phyloP scores from a whole-genome alignment of 2,888 invertebrate genomes.

The Mythimna lalbum region DNA sequence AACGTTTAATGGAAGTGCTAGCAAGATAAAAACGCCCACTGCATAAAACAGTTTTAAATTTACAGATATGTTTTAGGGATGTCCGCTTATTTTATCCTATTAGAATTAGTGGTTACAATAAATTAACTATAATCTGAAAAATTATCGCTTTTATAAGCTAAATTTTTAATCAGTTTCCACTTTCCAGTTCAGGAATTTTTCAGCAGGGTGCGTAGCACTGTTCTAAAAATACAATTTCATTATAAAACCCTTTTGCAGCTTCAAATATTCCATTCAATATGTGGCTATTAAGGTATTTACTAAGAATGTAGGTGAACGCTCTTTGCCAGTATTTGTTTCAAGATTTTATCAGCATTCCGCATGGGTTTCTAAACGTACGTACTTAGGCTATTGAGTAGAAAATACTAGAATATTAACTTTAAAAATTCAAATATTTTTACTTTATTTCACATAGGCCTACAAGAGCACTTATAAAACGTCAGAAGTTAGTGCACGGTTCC shows the following conservation, averaged over 20 bases:
- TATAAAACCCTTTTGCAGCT: constrained; percentile 1
- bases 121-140: neutral
- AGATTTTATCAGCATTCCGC: constrained; percentile 42
- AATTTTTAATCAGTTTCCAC: neutral
- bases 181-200: neutral
- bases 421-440: too few relatives aligned
- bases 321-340: constrained; percentile 29
- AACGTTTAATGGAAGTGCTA: neutral
- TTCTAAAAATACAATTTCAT: neutral
- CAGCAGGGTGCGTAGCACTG: neutral
- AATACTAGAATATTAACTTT: neutral
- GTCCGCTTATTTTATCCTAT: constrained; percentile 10
- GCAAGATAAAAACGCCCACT: constrained; percentile 53
- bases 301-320: constrained; percentile 35
- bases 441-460: too few relatives aligned
- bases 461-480: too few relatives aligned
- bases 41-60: constrained; percentile 38
- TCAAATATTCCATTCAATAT: constrained; percentile 15
- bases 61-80: constrained; percentile 15
- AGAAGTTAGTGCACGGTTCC: too few relatives aligned
- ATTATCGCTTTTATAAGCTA: neutral
- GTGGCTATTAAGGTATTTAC: constrained; percentile 18
- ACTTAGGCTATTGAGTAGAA: neutral
- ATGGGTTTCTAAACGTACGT: constrained; percentile 16
- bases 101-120: constrained; percentile 11